These are phyloP conservation scores for Yponomeuta sedellus DNA, from an alignment of 2,888 invertebrate genomes.

Conservation along the genomic window DNA sequence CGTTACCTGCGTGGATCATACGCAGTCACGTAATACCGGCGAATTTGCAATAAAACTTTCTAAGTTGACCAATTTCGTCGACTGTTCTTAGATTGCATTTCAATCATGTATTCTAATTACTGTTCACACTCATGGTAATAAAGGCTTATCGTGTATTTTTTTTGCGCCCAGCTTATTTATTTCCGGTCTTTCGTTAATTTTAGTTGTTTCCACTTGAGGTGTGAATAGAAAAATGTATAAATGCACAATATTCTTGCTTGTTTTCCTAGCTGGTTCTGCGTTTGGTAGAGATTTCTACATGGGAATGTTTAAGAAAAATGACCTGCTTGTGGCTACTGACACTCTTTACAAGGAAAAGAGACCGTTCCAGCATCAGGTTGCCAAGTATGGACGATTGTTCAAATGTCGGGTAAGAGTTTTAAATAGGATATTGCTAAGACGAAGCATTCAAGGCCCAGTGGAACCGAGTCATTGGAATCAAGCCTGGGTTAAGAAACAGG, in stretches of 20 bases:
- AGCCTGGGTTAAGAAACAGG: too few relatives aligned
- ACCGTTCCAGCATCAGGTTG: slow-evolving; percentile 31
- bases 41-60: too few relatives aligned
- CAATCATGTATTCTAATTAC: too few relatives aligned
- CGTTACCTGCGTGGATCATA: too few relatives aligned
- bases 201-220: neutral
- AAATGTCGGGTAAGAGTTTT: slow-evolving; percentile 46
- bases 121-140: too few relatives aligned
- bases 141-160: too few relatives aligned
- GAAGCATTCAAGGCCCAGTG: too few relatives aligned
- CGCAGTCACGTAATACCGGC: too few relatives aligned
- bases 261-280: slow-evolving; percentile 24
- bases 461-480: too few relatives aligned
- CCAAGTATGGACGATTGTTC: slow-evolving; percentile 51
- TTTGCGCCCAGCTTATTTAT: neutral
- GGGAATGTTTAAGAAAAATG: slow-evolving; percentile 56
- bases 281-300: slow-evolving; percentile 47
- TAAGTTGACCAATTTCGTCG: too few relatives aligned
- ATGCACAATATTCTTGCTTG: neutral
- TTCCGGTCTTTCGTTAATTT: neutral
- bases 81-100: too few relatives aligned
- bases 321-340: slow-evolving; percentile 52
- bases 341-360: slow-evolving; percentile 39
- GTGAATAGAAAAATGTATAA: neutral
- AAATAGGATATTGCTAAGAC: neutral